A percentile compares a stretch with the other conserved stretches of the same genome.
phyloP scores from a whole-genome alignment of 2,888 invertebrate genomes.

The Tetragonisca angustula region DNA sequence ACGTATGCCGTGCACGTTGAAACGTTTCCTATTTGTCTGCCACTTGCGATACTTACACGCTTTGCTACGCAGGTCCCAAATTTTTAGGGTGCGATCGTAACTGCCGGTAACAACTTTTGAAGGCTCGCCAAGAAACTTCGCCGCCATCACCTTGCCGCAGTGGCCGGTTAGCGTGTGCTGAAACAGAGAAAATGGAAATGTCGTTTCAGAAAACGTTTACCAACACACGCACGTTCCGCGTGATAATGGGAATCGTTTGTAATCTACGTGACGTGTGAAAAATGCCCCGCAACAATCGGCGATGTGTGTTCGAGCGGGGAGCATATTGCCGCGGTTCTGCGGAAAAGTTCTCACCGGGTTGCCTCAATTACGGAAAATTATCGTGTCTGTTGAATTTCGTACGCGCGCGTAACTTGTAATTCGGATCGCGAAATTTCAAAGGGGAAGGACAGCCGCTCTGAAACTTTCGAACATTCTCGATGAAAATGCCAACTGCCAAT shows the following conservation, averaged over 20 bases:
- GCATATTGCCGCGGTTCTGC: slow-evolving; percentile 2
- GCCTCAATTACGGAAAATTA: neutral
- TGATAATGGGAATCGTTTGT: slow-evolving; percentile 35
- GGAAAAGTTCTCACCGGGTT: neutral
- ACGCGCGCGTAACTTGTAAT: neutral
- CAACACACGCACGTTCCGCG: slow-evolving; percentile 21
- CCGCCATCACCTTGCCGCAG: slow-evolving; percentile 98
- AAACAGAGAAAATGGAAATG: slow-evolving; percentile 83
- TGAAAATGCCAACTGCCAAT: neutral
- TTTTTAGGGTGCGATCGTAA: slow-evolving; percentile 98
- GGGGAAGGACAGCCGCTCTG: too few species aligned
- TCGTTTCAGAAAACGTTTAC: slow-evolving; percentile 48
- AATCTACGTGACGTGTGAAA: slow-evolving; percentile 38
- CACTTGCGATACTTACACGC: slow-evolving; percentile 88
- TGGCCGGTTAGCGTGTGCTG: slow-evolving; percentile 98
- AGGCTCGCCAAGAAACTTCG: slow-evolving; percentile 96
- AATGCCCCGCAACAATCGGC: slow-evolving; percentile 13
- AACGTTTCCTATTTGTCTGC: slow-evolving; percentile 40
- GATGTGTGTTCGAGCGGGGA: slow-evolving; percentile 13
- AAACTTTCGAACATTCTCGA: too few species aligned
- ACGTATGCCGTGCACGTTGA: slow-evolving; percentile 15
- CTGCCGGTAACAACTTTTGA: slow-evolving; percentile 98
- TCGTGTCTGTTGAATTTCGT: too few species aligned
- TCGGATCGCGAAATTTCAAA: neutral
- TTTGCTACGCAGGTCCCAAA: slow-evolving; percentile 98